A percentile compares a stretch with the other conserved stretches of the same genome.
phyloP scores from a whole-genome alignment of 2,113 vertebrate genomes.

The Channa maculata region DNA sequence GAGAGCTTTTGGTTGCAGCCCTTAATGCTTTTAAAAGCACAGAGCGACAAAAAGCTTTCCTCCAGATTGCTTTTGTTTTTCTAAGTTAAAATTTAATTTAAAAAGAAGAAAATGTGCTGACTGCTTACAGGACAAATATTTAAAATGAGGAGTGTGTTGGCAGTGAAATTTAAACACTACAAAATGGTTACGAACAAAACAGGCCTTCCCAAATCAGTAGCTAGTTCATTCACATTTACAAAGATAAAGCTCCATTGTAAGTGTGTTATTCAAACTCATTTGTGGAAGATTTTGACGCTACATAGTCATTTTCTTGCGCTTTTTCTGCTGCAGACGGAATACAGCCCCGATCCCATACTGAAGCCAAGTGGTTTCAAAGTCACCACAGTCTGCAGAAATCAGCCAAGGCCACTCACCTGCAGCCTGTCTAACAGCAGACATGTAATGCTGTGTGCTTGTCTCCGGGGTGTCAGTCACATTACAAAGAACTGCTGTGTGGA shows the following conservation, averaged over 20 bases:
- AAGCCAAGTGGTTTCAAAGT: slow-evolving; percentile 26
- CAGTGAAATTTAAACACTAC: not conserved
- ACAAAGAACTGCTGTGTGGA: slow-evolving; percentile 15
- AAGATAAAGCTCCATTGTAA: not conserved
- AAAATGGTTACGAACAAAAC: not conserved
- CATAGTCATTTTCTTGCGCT: not conserved
- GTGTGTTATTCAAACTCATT: not conserved
- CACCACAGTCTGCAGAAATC: slow-evolving; percentile 24
- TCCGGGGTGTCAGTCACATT: slow-evolving; percentile 45
- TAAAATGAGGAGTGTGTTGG: not conserved
- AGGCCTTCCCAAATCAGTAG: not conserved
- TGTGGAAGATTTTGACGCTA: not conserved
- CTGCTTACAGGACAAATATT: slow-evolving; percentile 32
- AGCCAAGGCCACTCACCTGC: slow-evolving; percentile 29
- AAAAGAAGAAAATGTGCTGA: slow-evolving; percentile 48
- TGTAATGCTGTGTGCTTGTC: not conserved
- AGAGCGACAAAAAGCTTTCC: slow-evolving; percentile 56
- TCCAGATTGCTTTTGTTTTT: slow-evolving; percentile 66
- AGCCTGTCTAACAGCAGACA: slow-evolving; percentile 40
- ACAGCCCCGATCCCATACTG: slow-evolving; percentile 4
- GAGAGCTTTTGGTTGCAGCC: slow-evolving; percentile 60
- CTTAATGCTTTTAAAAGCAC: slow-evolving; percentile 73
- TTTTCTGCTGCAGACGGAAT: slow-evolving; percentile 3
- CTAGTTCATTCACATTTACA: not conserved
- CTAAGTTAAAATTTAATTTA: slow-evolving; percentile 49